These are phyloP conservation scores for Casuarius casuarius DNA, from an alignment of 2,113 vertebrate species.

Conservation along the genomic window DNA sequence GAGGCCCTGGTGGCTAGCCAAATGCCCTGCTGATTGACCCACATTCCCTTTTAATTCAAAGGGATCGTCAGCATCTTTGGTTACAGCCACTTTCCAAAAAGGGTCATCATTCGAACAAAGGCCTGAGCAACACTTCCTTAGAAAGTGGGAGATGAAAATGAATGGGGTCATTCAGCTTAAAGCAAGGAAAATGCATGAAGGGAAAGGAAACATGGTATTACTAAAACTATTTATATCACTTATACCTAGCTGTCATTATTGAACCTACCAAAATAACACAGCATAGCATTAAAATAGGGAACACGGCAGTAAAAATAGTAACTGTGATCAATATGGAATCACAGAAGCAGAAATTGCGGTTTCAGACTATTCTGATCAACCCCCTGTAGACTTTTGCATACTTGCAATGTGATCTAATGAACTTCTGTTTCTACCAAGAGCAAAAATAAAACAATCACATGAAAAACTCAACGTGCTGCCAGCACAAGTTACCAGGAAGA, in stretches of 20 bases:
- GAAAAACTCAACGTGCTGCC: background rate
- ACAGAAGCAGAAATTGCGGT: background rate
- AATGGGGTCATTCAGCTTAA: background rate
- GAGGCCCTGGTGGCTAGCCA: background rate
- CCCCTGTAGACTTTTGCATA: background rate
- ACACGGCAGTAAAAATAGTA: background rate
- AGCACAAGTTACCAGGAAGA: background rate
- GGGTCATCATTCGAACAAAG: background rate
- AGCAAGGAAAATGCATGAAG: background rate
- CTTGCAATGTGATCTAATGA: constrained; percentile 53
- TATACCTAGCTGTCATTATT: background rate
- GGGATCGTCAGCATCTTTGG: background rate
- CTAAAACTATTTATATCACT: background rate
- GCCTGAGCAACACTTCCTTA: background rate
- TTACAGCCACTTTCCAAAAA: background rate
- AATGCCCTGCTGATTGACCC: background rate
- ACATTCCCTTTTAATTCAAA: background rate
- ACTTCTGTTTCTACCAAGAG: constrained; percentile 31
- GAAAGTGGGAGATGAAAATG: background rate
- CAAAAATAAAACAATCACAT: constrained; percentile 21
- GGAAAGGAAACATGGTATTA: background rate
- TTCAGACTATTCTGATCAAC: constrained; percentile 12
- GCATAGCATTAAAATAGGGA: background rate
- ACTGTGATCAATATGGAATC: background rate
- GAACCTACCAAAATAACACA: background rate